Evolutionary conservation across 2,797 vertebrate genomes (phyloP).

Genomic region (Cryptoprocta ferox): DNA sequence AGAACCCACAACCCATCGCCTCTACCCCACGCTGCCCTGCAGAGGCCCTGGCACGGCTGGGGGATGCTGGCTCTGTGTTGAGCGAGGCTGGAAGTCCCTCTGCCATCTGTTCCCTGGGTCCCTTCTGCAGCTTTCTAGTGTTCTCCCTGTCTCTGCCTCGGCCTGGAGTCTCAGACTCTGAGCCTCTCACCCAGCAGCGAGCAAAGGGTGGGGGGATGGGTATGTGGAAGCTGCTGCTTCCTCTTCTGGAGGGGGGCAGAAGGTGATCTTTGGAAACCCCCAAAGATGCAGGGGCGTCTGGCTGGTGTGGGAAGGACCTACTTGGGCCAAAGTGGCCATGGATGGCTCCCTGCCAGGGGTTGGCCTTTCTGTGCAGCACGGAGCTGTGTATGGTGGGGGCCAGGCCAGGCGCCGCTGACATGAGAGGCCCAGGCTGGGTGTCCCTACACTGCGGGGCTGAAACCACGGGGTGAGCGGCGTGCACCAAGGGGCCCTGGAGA

Average conservation of each 20-base stretch:
- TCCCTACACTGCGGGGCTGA: neutral
- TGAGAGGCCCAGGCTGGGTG: neutral
- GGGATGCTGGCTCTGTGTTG: fast-evolving
- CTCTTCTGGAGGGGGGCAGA: neutral
- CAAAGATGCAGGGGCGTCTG: neutral
- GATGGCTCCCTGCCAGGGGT: neutral
- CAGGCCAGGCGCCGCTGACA: neutral
- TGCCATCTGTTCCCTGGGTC: neutral
- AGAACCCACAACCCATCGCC: fast-evolving
- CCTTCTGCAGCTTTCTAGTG: neutral
- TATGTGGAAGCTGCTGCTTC: slow-evolving; percentile 28
- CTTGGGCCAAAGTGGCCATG: neutral
- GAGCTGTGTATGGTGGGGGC: neutral
- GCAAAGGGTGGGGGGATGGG: neutral
- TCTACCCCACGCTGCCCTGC: fast-evolving
- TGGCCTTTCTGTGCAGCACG: neutral
- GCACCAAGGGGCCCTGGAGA: neutral
- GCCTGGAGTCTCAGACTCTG: neutral
- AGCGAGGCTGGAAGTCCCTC: fast-evolving
- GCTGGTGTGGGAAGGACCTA: neutral
- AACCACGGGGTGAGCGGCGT: neutral
- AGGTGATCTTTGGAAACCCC: slow-evolving; percentile 56
- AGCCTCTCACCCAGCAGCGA: neutral
- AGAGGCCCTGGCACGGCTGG: neutral
- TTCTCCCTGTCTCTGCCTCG: neutral